Evolutionary conservation across 1,140 invertebrate species (phyloP).

Genomic region (Cherax quadricarinatus): DNA sequence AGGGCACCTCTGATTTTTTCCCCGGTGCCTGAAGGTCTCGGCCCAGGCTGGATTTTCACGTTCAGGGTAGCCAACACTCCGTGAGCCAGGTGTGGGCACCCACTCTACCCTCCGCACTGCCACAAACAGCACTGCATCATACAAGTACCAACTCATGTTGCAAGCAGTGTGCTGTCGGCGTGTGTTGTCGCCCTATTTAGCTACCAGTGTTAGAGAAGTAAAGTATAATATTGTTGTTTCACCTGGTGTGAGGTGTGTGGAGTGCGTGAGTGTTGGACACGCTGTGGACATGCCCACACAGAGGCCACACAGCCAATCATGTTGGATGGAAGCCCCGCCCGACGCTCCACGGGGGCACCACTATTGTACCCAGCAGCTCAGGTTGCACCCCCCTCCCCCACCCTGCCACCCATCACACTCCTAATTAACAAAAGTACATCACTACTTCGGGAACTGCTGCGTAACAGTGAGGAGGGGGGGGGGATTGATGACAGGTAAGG

Average conservation of each 20-base stretch:
- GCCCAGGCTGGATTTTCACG: not conserved
- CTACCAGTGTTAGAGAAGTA: no score
- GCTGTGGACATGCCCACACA: conserved; percentile 9
- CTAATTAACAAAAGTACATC: not conserved
- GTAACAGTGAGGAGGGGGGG: no score
- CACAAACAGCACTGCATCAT: no score
- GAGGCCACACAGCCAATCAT: conserved; percentile 53
- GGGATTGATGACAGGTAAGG: not conserved
- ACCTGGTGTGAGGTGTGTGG: no score
- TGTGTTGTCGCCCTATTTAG: no score
- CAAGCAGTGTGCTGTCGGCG: no score
- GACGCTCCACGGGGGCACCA: conserved; percentile 29
- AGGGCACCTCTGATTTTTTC: conserved; percentile 41
- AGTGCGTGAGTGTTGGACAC: conserved; percentile 15
- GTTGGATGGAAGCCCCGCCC: conserved; percentile 37
- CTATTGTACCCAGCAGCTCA: conserved; percentile 45
- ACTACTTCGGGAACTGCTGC: no score
- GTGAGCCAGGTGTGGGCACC: no score
- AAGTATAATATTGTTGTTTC: no score
- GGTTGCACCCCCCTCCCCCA: conserved; percentile 50
- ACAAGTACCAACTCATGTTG: no score
- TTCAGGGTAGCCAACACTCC: conserved; percentile 28
- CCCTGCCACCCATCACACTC: conserved; percentile 23
- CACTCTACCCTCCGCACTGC: no score
- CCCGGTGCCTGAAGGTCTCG: conserved; percentile 6